phyloP scores from a whole-genome alignment of 2,797 vertebrate genomes.

The Nannoperca australis region DNA sequence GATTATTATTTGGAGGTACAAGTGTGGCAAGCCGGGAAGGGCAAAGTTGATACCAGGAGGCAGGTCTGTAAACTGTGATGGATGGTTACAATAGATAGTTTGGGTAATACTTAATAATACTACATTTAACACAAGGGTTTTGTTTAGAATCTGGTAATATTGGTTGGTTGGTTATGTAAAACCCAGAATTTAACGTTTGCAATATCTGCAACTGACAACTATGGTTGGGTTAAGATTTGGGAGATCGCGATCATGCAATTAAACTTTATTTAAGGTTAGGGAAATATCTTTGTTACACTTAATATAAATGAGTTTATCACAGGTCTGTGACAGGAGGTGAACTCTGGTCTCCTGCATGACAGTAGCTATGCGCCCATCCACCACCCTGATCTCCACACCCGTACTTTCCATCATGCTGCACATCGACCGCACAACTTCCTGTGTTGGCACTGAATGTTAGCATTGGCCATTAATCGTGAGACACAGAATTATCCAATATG shows the following conservation, averaged over 20 bases:
- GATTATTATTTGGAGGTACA: not conserved
- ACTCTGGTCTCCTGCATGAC: not conserved
- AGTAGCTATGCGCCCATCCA: not conserved
- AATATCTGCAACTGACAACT: not conserved
- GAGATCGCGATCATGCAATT: not conserved
- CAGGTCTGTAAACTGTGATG: not conserved
- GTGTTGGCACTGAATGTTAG: not conserved
- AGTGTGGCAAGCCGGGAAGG: not conserved
- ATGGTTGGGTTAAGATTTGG: not conserved
- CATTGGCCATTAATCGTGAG: not conserved
- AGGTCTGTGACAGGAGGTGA: not conserved
- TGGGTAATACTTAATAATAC: not conserved
- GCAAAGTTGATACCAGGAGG: not conserved
- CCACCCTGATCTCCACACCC: not conserved
- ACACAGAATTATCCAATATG: not conserved
- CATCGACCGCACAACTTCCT: not conserved
- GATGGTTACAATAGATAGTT: not conserved
- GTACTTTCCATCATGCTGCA: not conserved
- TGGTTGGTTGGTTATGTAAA: not conserved
- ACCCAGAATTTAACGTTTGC: not conserved
- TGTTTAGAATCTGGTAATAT: not conserved
- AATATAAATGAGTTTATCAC: not conserved
- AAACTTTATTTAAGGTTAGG: not conserved
- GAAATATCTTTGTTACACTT: not conserved
- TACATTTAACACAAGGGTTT: not conserved